A percentile compares a stretch with the other conserved stretches of the same genome.
These are phyloP conservation scores for Caenorhabditis uteleia DNA, from an alignment of 2,888 invertebrate genomes.

Conservation along the genomic window DNA sequence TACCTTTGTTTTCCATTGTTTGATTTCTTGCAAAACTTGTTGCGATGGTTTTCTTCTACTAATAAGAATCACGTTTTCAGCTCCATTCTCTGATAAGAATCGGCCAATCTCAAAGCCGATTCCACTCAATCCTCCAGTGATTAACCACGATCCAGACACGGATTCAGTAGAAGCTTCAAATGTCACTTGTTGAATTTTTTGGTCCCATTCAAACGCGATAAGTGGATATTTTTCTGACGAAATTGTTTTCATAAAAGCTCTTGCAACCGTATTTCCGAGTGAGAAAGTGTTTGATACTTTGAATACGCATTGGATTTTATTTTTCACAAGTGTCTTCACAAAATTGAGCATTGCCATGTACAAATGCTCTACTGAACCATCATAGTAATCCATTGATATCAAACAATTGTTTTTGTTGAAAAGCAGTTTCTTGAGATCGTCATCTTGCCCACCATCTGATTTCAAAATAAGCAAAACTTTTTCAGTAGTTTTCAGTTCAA, in stretches of 20 bases:
- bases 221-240: constrained; percentile 45
- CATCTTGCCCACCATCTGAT: constrained; percentile 10
- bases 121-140: constrained; percentile 64
- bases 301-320: constrained; percentile 14
- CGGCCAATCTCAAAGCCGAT: constrained; percentile 59
- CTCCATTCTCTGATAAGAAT: constrained; percentile 37
- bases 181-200: constrained; percentile 36
- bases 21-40: constrained; percentile 16
- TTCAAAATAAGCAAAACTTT: too few relatives aligned
- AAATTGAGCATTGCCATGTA: constrained; percentile 32
- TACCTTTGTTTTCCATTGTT: constrained; percentile 32
- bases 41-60: constrained; percentile 43
- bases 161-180: constrained; percentile 2
- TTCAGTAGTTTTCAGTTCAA: too few relatives aligned
- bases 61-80: constrained; percentile 40
- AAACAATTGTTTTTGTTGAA: not conserved
- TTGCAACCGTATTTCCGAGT: constrained; percentile 25
- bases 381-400: constrained; percentile 5
- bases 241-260: constrained; percentile 48
- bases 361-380: constrained; percentile 8
- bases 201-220: constrained; percentile 41
- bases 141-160: constrained; percentile 48
- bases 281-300: constrained; percentile 13
- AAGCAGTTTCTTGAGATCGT: constrained; percentile 1
- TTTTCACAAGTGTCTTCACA: constrained; percentile 9